phyloP scores from a whole-genome alignment of 2,888 invertebrate genomes.

The Mimumesa dahlbomi region DNA sequence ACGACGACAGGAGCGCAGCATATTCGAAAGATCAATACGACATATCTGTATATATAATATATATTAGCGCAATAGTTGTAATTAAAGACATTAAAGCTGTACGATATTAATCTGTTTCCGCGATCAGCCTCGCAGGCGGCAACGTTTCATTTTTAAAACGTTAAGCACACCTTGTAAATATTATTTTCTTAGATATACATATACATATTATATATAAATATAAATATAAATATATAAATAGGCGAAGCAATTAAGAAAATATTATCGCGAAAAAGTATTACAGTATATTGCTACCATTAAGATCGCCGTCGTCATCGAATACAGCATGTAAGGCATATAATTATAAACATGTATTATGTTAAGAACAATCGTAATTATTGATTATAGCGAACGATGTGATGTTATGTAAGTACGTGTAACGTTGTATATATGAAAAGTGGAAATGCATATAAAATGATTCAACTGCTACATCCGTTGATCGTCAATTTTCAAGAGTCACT shows the following conservation, averaged over 20 bases:
- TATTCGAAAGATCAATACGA: slow-evolving; percentile 34
- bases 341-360: slow-evolving; percentile 56
- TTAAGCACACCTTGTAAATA: slow-evolving; percentile 50
- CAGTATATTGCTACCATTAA: slow-evolving; percentile 37
- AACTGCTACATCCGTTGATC: slow-evolving; percentile 25
- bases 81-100: slow-evolving; percentile 50
- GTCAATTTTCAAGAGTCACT: slow-evolving; percentile 14
- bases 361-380: slow-evolving; percentile 69
- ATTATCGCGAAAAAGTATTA: slow-evolving; percentile 41
- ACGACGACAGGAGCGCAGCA: neutral
- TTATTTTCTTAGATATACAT: slow-evolving; percentile 31
- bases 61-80: slow-evolving; percentile 57
- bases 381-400: slow-evolving; percentile 79
- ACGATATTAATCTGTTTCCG: slow-evolving; percentile 42
- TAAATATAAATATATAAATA: neutral
- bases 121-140: slow-evolving; percentile 10
- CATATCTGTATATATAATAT: slow-evolving; percentile 59
- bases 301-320: slow-evolving; percentile 57
- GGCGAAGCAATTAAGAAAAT: slow-evolving; percentile 37
- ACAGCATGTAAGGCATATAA: slow-evolving; percentile 41
- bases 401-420: slow-evolving; percentile 79
- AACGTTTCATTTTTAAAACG: slow-evolving; percentile 21
- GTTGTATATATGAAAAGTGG: slow-evolving; percentile 75
- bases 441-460: slow-evolving; percentile 54
- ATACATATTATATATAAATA: neutral